phyloP scores from a whole-genome alignment of 2,888 invertebrate genomes.

The Tridacna crocea region DNA sequence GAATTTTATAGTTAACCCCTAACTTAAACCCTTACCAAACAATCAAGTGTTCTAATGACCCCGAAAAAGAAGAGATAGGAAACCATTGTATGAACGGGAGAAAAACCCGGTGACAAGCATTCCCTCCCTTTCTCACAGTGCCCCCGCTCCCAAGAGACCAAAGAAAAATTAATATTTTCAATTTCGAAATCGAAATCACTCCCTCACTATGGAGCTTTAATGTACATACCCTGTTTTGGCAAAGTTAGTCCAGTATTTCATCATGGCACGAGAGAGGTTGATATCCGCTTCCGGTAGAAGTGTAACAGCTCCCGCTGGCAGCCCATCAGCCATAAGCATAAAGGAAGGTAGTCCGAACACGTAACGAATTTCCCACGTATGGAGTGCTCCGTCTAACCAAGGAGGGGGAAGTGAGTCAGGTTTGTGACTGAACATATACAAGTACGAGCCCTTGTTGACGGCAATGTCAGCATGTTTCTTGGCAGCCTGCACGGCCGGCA shows the following conservation, averaged over 20 bases:
- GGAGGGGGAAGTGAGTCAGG: constrained; percentile 67
- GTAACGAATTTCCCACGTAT: constrained; percentile 78
- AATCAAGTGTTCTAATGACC: too few species aligned
- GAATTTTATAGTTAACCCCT: too few species aligned
- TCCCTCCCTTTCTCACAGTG: too few species aligned
- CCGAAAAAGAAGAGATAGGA: too few species aligned
- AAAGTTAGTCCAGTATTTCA: constrained; percentile 98
- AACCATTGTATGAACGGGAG: too few species aligned
- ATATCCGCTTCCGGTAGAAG: constrained; percentile 93
- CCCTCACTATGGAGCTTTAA: constrained; percentile 37
- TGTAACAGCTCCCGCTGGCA: constrained; percentile 81
- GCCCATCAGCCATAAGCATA: constrained; percentile 27
- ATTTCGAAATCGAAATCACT: too few species aligned
- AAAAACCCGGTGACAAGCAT: too few species aligned
- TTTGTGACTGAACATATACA: constrained; percentile 68
- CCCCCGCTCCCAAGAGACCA: too few species aligned
- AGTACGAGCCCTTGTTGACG: constrained; percentile 87
- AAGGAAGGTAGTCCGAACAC: constrained; percentile 71
- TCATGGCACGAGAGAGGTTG: constrained; percentile 92
- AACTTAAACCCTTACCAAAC: too few species aligned
- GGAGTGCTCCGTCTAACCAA: constrained; percentile 74
- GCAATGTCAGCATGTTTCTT: constrained; percentile 12
- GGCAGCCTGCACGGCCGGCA: constrained; percentile 90
- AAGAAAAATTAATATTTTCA: too few species aligned
- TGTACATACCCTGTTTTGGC: constrained; percentile 93